These are phyloP conservation scores for Dasysyrphus albostriatus DNA, from an alignment of 2,888 invertebrate species.

Conservation along the genomic window DNA sequence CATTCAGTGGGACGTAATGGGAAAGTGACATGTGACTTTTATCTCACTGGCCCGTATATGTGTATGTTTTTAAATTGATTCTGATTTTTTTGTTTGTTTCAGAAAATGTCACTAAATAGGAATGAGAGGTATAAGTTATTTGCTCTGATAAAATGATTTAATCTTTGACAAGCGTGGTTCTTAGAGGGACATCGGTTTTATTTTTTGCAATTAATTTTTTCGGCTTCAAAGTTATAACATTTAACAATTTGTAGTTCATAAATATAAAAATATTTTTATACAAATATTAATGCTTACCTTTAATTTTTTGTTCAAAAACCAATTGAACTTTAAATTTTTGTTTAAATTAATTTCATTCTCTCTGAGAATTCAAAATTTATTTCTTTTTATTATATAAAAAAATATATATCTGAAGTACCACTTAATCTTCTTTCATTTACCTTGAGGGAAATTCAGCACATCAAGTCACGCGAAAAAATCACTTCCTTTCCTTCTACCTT, in stretches of 20 bases:
- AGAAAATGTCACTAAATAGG: not conserved
- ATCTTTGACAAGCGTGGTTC: slow-evolving; percentile 5
- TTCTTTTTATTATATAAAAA: not conserved
- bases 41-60: slow-evolving; percentile 35
- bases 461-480: slow-evolving; percentile 55
- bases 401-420: not conserved
- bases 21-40: slow-evolving; percentile 68
- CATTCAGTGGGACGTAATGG: slow-evolving; percentile 34
- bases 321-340: not conserved
- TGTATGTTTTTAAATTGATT: slow-evolving; percentile 40
- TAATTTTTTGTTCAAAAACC: too few species aligned
- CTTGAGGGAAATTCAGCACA: slow-evolving; percentile 24
- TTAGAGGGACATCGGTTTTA: not conserved
- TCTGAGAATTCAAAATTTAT: not conserved
- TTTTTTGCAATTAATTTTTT: not conserved
- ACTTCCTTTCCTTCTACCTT: slow-evolving; percentile 50
- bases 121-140: not conserved
- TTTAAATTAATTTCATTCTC: not conserved
- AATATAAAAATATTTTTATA: too few species aligned
- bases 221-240: too few species aligned
- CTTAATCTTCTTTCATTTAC: slow-evolving; percentile 24
- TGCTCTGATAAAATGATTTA: slow-evolving; percentile 15
- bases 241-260: too few species aligned
- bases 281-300: too few species aligned
- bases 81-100: not conserved